phyloP scores from a whole-genome alignment of 2,113 vertebrate genomes.

The Pelodiscus sinensis region DNA sequence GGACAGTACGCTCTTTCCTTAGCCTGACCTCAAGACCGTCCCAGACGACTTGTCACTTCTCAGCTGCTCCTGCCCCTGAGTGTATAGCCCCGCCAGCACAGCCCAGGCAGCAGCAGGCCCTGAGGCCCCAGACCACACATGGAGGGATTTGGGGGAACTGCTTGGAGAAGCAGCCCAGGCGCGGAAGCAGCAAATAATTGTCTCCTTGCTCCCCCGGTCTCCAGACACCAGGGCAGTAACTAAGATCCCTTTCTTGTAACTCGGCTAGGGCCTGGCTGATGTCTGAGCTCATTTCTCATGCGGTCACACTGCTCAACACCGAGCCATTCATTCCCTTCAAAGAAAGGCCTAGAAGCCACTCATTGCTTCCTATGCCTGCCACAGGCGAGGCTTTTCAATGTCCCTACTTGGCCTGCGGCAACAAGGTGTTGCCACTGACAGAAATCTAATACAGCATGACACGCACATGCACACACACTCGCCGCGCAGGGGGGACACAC shows the following conservation, averaged over 20 bases:
- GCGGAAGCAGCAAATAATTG: not conserved
- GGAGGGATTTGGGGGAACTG: not conserved
- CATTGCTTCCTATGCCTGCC: conserved; percentile 7
- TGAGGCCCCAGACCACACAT: not conserved
- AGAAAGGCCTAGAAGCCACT: not conserved
- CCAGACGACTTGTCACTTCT: not conserved
- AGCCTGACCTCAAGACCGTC: not conserved
- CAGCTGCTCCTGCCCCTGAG: too few relatives aligned
- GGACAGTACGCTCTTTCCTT: too few relatives aligned
- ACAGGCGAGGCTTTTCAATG: not conserved
- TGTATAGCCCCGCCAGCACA: not conserved
- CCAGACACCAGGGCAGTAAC: not conserved
- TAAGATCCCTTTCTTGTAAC: not conserved
- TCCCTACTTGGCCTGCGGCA: not conserved
- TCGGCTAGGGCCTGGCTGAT: not conserved
- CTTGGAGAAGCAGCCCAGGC: not conserved
- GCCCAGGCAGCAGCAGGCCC: not conserved
- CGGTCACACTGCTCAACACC: not conserved
- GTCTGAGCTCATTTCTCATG: not conserved
- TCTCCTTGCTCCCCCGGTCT: not conserved
- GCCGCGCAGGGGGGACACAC: rapidly evolving
- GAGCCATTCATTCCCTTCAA: not conserved
- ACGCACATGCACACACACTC: rapidly evolving
- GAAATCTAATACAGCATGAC: rapidly evolving
- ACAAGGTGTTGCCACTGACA: not conserved